Base-by-base conservation (phyloP, 2,113 vertebrate species). In the Budorcas taxicolor region DNA sequence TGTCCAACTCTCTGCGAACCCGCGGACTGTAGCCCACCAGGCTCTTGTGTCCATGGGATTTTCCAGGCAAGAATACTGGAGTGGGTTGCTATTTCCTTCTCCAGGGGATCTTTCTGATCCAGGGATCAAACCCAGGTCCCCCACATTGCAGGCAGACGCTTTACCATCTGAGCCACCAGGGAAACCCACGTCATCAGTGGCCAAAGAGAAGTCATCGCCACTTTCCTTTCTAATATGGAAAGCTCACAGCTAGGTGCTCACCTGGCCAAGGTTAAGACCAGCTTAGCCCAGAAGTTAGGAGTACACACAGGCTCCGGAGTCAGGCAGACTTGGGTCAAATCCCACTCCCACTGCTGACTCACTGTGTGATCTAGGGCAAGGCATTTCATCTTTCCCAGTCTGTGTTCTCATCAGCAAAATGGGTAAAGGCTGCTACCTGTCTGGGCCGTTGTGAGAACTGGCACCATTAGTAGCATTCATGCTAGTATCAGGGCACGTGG, bases 141-240 rank as follows among this genome's bases (percentile, higher is more conserved):
- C 67, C 1, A 1, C 64, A 36, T 1, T 6, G n/a, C 9, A 36
- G 64, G 16, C 17, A 71, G 17, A 71, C 1, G 17, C 67, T 40
- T 40, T 40, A 71, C 19, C 67, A 12, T 40, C 67, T 40, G 19
- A 71, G 67, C 67, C 10, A 71, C 67, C 67, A 71, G n/a, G 19
- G n/a, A 71, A 23, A 21, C 19, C 19, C 67, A 71, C 3, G 2
- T 23, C 67, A 40, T 40, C 98, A 95, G 86, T 67, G 23, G 62
- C 90, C 60, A 94, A 19, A 58, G 67, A 43, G 74, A 60, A 50
- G 91, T 92, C 94, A 71, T 78, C 45, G 53, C 80, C 50, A 43
- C 71, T 82, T 43, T n/a, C 53, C 81, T 96, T 57, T 86, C 93
- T 98, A 87, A 57, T 21, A 88, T 93, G 64, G 76, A 95, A 95